Conservation (phyloP, 2,888 invertebrate genomes). For the Hipparchia semele region DNA sequence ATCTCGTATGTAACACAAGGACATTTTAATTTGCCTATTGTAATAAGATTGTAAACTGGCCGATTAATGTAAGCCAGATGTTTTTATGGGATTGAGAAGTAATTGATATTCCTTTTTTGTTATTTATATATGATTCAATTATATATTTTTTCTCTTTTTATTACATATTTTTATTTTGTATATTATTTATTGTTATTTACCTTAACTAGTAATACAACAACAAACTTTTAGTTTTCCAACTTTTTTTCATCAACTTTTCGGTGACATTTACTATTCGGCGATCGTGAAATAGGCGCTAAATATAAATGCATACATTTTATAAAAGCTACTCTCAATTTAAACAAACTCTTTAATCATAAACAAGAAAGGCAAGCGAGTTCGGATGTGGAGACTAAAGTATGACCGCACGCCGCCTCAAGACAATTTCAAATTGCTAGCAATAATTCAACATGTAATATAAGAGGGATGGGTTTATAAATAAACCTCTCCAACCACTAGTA, state of each 20-base stretch:
- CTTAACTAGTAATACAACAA: no score
- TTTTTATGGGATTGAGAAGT: no score
- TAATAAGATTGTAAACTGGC: not conserved
- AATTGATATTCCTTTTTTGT: not conserved
- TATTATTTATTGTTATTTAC: no score
- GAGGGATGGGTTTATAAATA: slow-evolving; percentile 55
- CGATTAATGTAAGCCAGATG: not conserved
- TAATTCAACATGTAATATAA: slow-evolving; percentile 55
- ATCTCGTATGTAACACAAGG: slow-evolving; percentile 23
- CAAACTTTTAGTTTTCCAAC: no score
- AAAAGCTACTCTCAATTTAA: slow-evolving; percentile 32
- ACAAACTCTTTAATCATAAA: slow-evolving; percentile 39
- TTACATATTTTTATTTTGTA: no score
- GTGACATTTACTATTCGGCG: no score
- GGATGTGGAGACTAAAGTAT: slow-evolving; percentile 41
- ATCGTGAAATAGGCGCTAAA: no score
- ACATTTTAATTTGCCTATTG: slow-evolving; percentile 14
- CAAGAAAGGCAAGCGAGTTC: slow-evolving; percentile 41
- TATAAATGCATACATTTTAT: not conserved
- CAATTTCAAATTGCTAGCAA: slow-evolving; percentile 55
- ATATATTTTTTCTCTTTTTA: no score
- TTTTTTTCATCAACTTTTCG: no score
- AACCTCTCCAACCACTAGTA: slow-evolving; percentile 47
- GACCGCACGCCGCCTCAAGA: slow-evolving; percentile 51
- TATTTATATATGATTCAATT: not conserved